A percentile compares a stretch with the other conserved stretches of the same genome.
phyloP scores from a whole-genome alignment of 2,797 vertebrate genomes.

The Notolepis coatsorum region DNA sequence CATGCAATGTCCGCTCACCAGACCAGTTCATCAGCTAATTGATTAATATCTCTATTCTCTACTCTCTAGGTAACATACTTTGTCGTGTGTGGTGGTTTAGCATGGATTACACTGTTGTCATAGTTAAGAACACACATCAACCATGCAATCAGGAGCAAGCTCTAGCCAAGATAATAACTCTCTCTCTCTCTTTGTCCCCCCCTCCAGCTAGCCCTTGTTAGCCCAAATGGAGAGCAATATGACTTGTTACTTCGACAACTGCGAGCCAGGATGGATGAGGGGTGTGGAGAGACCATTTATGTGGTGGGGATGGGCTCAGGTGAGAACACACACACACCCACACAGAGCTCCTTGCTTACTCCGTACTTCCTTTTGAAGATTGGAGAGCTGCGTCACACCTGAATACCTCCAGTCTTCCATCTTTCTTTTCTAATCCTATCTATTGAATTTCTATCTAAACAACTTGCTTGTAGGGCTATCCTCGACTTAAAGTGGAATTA shows the following conservation, averaged over 20 bases:
- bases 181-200: not conserved
- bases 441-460: no score
- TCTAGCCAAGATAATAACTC: not conserved
- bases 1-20: not conserved
- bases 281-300: conserved; percentile 98
- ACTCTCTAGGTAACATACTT: not conserved
- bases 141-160: not conserved
- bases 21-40: not conserved
- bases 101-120: not conserved
- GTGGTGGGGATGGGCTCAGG: conserved; percentile 98
- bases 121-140: not conserved
- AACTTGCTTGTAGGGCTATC: no score
- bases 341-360: no score
- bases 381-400: no score
- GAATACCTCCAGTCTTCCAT: no score
- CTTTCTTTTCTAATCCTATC: no score
- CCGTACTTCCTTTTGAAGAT: no score
- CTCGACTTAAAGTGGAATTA: no score
- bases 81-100: not conserved
- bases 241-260: conserved; percentile 94
- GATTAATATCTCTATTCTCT: not conserved
- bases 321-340: conserved; percentile 68
- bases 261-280: conserved; percentile 96
- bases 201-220: conserved; percentile 92
- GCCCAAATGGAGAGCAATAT: conserved; percentile 96